These are phyloP conservation scores for Otolemur crassicaudatus DNA, from an alignment of 2,797 vertebrate genomes.

Conservation along the genomic window DNA sequence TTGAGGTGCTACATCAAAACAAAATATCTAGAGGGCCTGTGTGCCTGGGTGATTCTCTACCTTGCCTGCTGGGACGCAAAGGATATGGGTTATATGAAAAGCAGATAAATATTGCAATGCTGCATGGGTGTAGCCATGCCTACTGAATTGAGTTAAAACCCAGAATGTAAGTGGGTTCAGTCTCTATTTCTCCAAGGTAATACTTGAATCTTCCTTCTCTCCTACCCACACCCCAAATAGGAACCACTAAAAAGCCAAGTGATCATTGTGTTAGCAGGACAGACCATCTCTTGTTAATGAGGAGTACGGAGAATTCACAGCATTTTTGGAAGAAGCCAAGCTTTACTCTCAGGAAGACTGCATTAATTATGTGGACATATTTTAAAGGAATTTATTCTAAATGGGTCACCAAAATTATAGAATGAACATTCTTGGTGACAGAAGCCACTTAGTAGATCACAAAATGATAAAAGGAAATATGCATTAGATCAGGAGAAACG, in stretches of 20 bases:
- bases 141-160: background rate
- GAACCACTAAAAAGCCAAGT: background rate
- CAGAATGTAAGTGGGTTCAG: background rate
- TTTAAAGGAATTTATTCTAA: constrained; percentile 16
- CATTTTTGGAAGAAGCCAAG: background rate
- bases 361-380: background rate
- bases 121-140: background rate
- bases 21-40: background rate
- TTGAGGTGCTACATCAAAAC: constrained; percentile 36
- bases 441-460: background rate
- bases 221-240: background rate
- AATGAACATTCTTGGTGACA: background rate
- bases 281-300: background rate
- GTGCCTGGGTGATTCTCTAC: background rate
- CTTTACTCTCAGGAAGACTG: background rate
- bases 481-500: background rate
- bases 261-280: background rate
- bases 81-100: background rate
- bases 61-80: background rate
- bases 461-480: background rate
- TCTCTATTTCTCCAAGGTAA: background rate
- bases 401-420: background rate
- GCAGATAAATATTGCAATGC: background rate
- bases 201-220: background rate
- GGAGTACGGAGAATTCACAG: background rate